Conservation (phyloP, 2,888 invertebrate species). For the Dynastes maya region DNA sequence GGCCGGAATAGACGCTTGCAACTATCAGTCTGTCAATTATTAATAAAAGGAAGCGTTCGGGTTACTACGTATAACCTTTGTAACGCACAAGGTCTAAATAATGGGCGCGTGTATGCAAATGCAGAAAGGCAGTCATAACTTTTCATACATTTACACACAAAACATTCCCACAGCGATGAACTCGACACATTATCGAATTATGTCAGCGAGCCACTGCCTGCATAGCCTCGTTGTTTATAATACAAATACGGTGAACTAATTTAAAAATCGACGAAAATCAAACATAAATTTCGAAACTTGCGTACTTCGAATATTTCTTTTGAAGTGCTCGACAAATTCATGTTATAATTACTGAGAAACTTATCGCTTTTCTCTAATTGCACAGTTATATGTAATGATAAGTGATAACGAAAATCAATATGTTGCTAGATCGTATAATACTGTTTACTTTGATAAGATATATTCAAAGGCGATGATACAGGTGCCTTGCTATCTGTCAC, state of each 20-base stretch:
- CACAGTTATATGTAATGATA: constrained; percentile 6
- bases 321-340: constrained; percentile 38
- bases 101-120: constrained; percentile 44
- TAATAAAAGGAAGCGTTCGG: constrained; percentile 11
- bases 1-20: neutral
- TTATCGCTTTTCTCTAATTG: constrained; percentile 23
- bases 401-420: constrained; percentile 18
- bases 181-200: constrained; percentile 40
- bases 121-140: constrained; percentile 32
- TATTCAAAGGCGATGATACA: neutral
- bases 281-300: constrained; percentile 29
- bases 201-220: constrained; percentile 37
- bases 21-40: neutral
- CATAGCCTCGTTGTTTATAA: constrained; percentile 41
- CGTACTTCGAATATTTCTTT: neutral
- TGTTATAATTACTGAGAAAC: neutral
- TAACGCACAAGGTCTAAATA: constrained; percentile 42
- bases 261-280: constrained; percentile 27
- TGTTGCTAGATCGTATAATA: constrained; percentile 1
- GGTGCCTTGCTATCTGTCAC: neutral
- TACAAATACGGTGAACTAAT: constrained; percentile 31
- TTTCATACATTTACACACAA: constrained; percentile 47
- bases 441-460: constrained; percentile 16
- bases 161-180: constrained; percentile 35
- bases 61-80: constrained; percentile 25